These are phyloP conservation scores for Exocentrus adspersus DNA, from an alignment of 2,888 invertebrate genomes.

Conservation along the genomic window DNA sequence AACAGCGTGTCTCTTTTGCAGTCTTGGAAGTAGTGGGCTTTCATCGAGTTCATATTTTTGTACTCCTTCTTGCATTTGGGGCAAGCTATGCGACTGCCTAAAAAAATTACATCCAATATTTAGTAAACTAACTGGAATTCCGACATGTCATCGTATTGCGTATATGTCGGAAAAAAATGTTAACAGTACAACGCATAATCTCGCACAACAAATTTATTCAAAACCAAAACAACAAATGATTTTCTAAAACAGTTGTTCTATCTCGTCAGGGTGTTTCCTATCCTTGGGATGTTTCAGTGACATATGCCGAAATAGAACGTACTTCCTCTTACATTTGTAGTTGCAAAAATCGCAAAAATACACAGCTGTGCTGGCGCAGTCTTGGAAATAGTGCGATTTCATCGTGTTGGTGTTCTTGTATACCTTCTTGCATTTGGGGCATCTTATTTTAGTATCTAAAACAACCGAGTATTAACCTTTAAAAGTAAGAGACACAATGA, in stretches of 20 bases:
- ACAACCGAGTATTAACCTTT: conserved; percentile 6
- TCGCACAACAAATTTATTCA: too few relatives aligned
- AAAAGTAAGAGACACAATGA: too few relatives aligned
- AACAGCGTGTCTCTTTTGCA: conserved; percentile 37
- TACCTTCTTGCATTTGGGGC: conserved; percentile 35
- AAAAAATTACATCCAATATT: background rate
- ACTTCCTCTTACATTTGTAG: conserved; percentile 34
- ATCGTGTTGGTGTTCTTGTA: conserved; percentile 41
- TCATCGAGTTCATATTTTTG: conserved; percentile 35
- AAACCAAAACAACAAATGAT: too few relatives aligned
- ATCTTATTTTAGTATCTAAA: conserved; percentile 26
- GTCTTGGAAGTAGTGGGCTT: conserved; percentile 40
- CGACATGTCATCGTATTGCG: too few relatives aligned
- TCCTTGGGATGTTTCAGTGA: background rate
- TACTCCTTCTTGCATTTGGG: conserved; percentile 40
- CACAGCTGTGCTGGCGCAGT: conserved; percentile 33
- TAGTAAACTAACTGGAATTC: too few relatives aligned
- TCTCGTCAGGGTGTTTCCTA: too few relatives aligned
- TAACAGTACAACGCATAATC: too few relatives aligned
- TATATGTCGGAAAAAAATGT: too few relatives aligned
- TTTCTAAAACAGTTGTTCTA: too few relatives aligned
- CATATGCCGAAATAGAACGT: conserved; percentile 4
- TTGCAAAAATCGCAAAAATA: conserved; percentile 31
- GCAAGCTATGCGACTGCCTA: conserved; percentile 15
- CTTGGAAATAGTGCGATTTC: conserved; percentile 38